These are phyloP conservation scores for Antennarius maculatus DNA, from an alignment of 2,797 vertebrate species.

Conservation along the genomic window DNA sequence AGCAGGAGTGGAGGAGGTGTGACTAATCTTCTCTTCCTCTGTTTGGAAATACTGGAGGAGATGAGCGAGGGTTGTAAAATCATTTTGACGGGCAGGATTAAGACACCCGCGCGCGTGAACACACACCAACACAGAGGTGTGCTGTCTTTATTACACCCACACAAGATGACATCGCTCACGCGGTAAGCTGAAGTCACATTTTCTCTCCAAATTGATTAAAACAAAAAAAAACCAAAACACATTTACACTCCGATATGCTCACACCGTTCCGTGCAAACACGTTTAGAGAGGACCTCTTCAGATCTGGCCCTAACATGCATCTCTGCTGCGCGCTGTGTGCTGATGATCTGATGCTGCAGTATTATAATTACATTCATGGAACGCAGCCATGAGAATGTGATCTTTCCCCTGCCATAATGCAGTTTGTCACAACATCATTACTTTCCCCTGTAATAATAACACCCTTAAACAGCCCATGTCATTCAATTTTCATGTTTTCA, in stretches of 20 bases:
- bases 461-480: conserved; percentile 32
- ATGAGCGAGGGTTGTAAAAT: conserved; percentile 80
- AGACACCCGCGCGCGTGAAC: conserved; percentile 36
- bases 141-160: conserved; percentile 36
- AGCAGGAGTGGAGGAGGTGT: conserved; percentile 77
- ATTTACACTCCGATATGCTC: conserved; percentile 20
- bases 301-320: conserved; percentile 29
- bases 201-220: conserved; percentile 7
- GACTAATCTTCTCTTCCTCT: conserved; percentile 81
- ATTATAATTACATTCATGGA: conserved; percentile 44
- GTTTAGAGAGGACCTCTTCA: conserved; percentile 24
- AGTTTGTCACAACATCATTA: conserved; percentile 35
- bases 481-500: conserved; percentile 48
- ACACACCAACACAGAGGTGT: conserved; percentile 31
- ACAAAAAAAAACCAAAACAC: conserved; percentile 23
- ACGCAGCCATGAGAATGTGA: conserved; percentile 2
- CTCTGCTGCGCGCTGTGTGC: conserved; percentile 27
- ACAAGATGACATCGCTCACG: conserved; percentile 31
- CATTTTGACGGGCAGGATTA: conserved; percentile 79
- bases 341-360: conserved; percentile 26
- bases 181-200: conserved; percentile 22
- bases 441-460: conserved; percentile 41
- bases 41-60: conserved; percentile 74
- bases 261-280: conserved; percentile 30
- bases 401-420: conserved; percentile 11